Evolutionary conservation across 2,888 invertebrate genomes (phyloP).

Genomic region (Microchrysa polita): DNA sequence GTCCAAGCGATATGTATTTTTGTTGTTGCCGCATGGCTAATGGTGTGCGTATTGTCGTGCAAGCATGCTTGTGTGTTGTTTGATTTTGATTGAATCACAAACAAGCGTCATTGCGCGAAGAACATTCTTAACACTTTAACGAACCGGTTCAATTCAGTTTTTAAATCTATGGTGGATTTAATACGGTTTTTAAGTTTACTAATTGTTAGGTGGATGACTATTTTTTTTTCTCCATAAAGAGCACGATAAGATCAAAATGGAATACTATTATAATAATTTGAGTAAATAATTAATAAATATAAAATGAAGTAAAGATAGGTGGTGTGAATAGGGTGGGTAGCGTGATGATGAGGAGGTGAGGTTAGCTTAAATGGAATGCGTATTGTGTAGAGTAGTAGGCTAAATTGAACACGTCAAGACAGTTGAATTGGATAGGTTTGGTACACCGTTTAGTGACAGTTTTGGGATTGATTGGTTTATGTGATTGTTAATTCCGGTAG

Average conservation of each 20-base stretch:
- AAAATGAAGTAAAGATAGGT: constrained; percentile 4
- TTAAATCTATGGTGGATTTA: not conserved
- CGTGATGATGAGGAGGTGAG: too few relatives aligned
- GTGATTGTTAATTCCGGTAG: too few relatives aligned
- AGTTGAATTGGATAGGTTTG: too few relatives aligned
- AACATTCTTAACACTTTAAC: constrained; percentile 12
- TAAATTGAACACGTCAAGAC: too few relatives aligned
- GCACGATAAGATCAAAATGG: not conserved
- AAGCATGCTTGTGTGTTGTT: too few relatives aligned
- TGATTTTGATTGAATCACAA: not conserved
- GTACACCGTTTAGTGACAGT: too few relatives aligned
- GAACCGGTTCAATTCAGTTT: constrained; percentile 18
- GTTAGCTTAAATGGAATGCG: too few relatives aligned
- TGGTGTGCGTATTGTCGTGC: too few relatives aligned
- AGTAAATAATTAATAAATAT: constrained; percentile 11
- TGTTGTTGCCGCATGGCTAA: too few relatives aligned
- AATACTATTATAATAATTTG: constrained; percentile 18
- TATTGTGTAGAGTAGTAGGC: too few relatives aligned
- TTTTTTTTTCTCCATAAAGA: not conserved
- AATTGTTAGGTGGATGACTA: constrained; percentile 17
- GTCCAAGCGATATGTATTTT: too few relatives aligned
- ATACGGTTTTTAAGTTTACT: constrained; percentile 28
- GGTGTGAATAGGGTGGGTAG: constrained; percentile 7
- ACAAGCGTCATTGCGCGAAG: constrained; percentile 29
- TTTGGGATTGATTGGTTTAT: too few relatives aligned